These are phyloP conservation scores for Taphrorychus bicolor DNA, from an alignment of 2,888 invertebrate species.

Conservation along the genomic window DNA sequence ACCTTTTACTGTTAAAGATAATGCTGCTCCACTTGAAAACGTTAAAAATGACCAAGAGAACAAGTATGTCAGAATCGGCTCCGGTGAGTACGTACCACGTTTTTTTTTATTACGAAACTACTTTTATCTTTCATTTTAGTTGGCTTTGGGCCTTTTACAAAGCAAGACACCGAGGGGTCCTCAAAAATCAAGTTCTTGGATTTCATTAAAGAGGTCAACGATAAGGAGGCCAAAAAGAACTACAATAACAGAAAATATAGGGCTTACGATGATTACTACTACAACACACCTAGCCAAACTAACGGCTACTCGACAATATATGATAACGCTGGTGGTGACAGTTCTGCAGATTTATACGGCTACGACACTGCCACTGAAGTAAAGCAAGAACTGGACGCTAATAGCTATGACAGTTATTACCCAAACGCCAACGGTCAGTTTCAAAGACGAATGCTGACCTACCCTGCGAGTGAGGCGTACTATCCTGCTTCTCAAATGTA, in stretches of 20 bases:
- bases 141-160: conserved; percentile 68
- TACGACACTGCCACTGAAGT: background rate
- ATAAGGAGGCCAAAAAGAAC: conserved; percentile 68
- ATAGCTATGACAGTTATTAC: background rate
- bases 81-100: conserved; percentile 41
- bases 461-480: conserved; percentile 66
- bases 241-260: conserved; percentile 59
- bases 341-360: background rate
- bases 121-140: background rate
- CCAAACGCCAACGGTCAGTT: conserved; percentile 64
- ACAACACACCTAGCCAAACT: background rate
- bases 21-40: conserved; percentile 50
- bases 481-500: conserved; percentile 74
- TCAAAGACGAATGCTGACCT: conserved; percentile 75
- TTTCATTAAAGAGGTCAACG: conserved; percentile 73
- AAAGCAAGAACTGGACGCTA: background rate
- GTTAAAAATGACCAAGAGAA: conserved; percentile 37
- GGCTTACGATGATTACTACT: conserved; percentile 56
- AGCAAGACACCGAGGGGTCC: conserved; percentile 63
- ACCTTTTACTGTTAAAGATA: conserved; percentile 69
- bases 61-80: conserved; percentile 42
- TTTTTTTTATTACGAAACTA: background rate
- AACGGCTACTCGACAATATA: background rate
- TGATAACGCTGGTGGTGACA: background rate
- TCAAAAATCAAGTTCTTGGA: conserved; percentile 68